A percentile compares a stretch with the other conserved stretches of the same genome.
Evolutionary conservation across 2,797 vertebrate genomes (phyloP).

Genomic region (Ceryle rudis): DNA sequence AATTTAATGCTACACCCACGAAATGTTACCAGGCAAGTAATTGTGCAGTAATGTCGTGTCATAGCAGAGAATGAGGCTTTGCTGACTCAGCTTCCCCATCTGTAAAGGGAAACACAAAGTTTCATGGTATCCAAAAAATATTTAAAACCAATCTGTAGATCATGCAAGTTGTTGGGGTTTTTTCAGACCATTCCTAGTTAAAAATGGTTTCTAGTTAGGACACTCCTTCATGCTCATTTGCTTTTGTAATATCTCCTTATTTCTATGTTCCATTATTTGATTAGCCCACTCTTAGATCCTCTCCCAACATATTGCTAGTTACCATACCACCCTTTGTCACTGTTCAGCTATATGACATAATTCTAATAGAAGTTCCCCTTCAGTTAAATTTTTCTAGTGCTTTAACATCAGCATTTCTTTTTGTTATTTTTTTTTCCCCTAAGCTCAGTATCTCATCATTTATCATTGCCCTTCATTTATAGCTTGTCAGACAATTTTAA

Average conservation of each 20-base stretch:
- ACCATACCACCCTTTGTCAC: not conserved
- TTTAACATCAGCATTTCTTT: not conserved
- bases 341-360: not conserved
- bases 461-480: not conserved
- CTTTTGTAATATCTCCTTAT: not conserved
- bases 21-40: not conserved
- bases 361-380: not conserved
- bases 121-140: not conserved
- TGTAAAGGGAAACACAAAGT: not conserved
- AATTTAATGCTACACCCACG: not conserved
- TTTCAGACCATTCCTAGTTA: not conserved
- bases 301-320: not conserved
- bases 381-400: not conserved
- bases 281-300: not conserved
- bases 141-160: not conserved
- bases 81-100: not conserved
- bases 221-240: not conserved
- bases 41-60: not conserved
- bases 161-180: not conserved
- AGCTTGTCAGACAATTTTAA: constrained; percentile 10
- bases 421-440: not conserved
- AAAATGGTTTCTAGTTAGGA: not conserved
- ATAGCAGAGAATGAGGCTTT: not conserved
- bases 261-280: not conserved
- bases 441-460: not conserved